Evolutionary conservation across 2,888 invertebrate species (phyloP).

Genomic region (Luperina nickerlii): DNA sequence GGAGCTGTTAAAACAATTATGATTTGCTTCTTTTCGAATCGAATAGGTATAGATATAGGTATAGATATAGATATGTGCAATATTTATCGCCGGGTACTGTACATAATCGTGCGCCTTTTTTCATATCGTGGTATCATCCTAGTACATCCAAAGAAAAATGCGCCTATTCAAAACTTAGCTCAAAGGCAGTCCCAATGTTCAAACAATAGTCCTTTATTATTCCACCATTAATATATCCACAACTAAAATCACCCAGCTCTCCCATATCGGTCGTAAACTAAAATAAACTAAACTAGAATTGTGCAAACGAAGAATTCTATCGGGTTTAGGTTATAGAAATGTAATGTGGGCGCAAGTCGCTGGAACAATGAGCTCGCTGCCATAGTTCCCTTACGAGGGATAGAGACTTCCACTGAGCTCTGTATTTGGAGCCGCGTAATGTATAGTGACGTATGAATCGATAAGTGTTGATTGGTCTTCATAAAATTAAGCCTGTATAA

Average conservation of each 20-base stretch:
- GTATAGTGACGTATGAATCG: constrained; percentile 53
- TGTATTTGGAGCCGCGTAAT: constrained; percentile 49
- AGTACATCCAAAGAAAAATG: neutral
- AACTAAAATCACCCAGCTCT: constrained; percentile 51
- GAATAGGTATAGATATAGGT: too few relatives aligned
- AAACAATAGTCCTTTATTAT: neutral
- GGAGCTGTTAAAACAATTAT: too few relatives aligned
- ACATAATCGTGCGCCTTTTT: neutral
- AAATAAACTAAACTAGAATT: constrained; percentile 57
- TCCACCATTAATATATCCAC: constrained; percentile 19
- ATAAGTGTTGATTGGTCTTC: constrained; percentile 48
- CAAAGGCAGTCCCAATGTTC: neutral
- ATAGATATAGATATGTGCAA: too few relatives aligned
- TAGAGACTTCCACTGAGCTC: constrained; percentile 25
- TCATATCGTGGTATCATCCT: too few relatives aligned
- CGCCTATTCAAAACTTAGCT: neutral
- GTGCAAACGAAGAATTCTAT: constrained; percentile 67
- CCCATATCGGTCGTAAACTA: constrained; percentile 60
- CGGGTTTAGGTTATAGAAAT: constrained; percentile 60
- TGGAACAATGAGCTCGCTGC: constrained; percentile 61
- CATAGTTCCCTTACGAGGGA: constrained; percentile 48
- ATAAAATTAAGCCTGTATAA: constrained; percentile 12
- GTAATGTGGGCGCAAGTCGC: constrained; percentile 56
- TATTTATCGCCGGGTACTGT: too few relatives aligned
- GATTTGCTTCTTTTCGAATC: too few relatives aligned